A percentile compares a stretch with the other conserved stretches of the same genome.
Evolutionary conservation across 2,888 invertebrate genomes (phyloP).

Genomic region (Gymnoscelis rufifasciata): DNA sequence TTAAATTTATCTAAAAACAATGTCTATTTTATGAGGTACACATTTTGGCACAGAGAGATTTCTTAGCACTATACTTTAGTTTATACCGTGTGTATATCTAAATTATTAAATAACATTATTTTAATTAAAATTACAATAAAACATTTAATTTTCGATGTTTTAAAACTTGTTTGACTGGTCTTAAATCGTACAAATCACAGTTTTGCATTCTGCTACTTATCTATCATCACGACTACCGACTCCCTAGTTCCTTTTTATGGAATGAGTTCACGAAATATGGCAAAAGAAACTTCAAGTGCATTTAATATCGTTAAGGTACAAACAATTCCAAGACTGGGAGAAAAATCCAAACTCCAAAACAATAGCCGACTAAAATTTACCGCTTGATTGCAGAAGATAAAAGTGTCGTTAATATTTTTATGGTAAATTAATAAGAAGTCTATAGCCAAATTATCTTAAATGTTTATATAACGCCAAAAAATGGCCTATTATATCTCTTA

Average conservation of each 20-base stretch:
- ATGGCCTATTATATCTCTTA: conserved; percentile 24
- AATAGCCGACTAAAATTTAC: neutral
- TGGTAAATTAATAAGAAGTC: no score
- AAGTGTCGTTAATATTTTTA: no score
- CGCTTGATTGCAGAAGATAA: neutral
- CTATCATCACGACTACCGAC: conserved; percentile 71
- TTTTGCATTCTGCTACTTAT: conserved; percentile 75
- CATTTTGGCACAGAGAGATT: conserved; percentile 89
- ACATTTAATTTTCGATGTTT: conserved; percentile 75
- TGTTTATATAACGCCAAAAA: conserved; percentile 6
- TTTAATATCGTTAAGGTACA: neutral
- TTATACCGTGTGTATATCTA: conserved; percentile 69
- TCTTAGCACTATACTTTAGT: conserved; percentile 67
- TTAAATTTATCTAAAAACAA: conserved; percentile 68
- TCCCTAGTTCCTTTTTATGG: conserved; percentile 62
- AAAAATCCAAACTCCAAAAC: neutral
- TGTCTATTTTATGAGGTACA: conserved; percentile 85
- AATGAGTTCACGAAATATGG: conserved; percentile 70
- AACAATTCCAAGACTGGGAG: neutral
- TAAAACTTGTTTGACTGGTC: conserved; percentile 78
- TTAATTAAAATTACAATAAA: conserved; percentile 60
- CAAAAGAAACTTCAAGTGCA: conserved; percentile 41
- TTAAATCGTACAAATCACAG: conserved; percentile 78
- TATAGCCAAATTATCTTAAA: no score
- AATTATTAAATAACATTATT: conserved; percentile 56